Percentiles rank a stretch among this genome's conserved stretches.
phyloP scores from a whole-genome alignment of 2,888 invertebrate genomes.

The Polymixis lichenea region DNA sequence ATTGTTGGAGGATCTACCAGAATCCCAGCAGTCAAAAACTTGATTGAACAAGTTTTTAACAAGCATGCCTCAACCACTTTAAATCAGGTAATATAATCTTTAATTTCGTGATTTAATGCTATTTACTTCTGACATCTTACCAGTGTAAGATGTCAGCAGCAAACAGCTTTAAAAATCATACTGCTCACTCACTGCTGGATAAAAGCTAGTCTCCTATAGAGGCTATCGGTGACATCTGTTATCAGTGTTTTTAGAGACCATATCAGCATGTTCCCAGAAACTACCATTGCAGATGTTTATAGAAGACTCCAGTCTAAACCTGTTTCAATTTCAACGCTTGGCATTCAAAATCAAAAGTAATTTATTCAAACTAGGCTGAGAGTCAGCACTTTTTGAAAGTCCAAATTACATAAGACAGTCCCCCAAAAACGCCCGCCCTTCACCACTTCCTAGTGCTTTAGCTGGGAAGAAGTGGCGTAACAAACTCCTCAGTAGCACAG shows the following conservation, averaged over 20 bases:
- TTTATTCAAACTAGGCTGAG: too few species aligned
- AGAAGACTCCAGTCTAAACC: not conserved
- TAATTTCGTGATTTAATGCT: not conserved
- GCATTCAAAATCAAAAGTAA: too few species aligned
- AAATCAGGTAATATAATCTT: constrained; percentile 92
- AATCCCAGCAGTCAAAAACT: constrained; percentile 97
- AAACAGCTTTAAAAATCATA: too few species aligned
- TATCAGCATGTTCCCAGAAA: not conserved
- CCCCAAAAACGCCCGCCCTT: too few species aligned
- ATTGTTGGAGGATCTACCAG: constrained; percentile 98
- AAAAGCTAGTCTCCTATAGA: not conserved
- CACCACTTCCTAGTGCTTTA: too few species aligned
- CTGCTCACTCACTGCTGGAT: not conserved
- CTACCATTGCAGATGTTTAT: not conserved
- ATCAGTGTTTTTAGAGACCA: not conserved
- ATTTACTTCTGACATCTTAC: too few species aligned
- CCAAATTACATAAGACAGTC: too few species aligned
- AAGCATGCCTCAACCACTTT: constrained; percentile 98
- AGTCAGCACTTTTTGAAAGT: too few species aligned
- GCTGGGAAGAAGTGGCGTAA: too few species aligned
- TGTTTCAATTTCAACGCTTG: not conserved
- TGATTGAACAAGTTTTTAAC: constrained; percentile 96
- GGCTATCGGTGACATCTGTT: not conserved
- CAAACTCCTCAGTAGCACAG: too few species aligned
- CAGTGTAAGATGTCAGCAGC: too few species aligned